A percentile compares a stretch with the other conserved stretches of the same genome.
Conservation (phyloP, 2,888 invertebrate genomes). For the Cosmorhoe ocellata region DNA sequence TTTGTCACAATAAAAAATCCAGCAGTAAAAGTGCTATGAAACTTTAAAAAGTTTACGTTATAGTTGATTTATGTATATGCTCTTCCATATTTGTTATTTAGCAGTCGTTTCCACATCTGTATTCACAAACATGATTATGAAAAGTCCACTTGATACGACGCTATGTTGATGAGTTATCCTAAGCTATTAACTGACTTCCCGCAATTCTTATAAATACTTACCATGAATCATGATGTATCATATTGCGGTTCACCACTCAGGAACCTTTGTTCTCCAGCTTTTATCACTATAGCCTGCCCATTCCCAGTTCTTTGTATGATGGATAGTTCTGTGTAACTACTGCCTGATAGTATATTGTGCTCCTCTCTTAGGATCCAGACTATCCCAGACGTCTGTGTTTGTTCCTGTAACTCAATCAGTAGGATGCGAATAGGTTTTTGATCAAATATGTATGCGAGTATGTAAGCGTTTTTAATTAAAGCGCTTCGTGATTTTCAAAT, state of each 20-base stretch:
- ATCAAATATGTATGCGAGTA: slow-evolving; percentile 28
- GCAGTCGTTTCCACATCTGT: too few species aligned
- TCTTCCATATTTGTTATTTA: too few species aligned
- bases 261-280: too few species aligned
- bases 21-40: background rate
- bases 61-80: too few species aligned
- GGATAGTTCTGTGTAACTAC: background rate
- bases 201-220: too few species aligned
- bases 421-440: slow-evolving; percentile 25
- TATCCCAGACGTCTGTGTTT: slow-evolving; percentile 29
- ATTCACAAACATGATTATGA: too few species aligned
- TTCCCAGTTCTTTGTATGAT: background rate
- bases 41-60: too few species aligned
- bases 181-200: too few species aligned
- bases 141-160: too few species aligned
- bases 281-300: background rate
- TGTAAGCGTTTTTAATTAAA: slow-evolving; percentile 16
- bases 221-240: too few species aligned
- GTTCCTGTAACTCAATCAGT: slow-evolving; percentile 27
- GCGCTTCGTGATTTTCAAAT: background rate
- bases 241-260: too few species aligned
- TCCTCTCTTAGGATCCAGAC: background rate
- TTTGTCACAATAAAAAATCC: background rate
- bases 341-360: slow-evolving; percentile 1
- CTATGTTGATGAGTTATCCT: too few species aligned